Conservation (phyloP, 2,797 vertebrate species). For the Bradypus variegatus region DNA sequence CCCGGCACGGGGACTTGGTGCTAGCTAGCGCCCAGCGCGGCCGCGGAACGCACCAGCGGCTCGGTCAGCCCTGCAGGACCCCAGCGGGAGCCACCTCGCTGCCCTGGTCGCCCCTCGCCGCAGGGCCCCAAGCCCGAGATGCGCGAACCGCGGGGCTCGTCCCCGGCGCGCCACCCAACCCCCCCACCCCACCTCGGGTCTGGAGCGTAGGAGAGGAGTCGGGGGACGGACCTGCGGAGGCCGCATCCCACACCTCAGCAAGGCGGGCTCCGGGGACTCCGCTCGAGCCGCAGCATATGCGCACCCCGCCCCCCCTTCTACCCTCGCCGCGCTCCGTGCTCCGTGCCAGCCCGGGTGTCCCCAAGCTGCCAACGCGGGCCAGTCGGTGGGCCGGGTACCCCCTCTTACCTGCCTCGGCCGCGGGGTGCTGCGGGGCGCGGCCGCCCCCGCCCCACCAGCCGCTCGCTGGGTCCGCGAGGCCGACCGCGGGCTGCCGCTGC, state of each 20-base stretch:
- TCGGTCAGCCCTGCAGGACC: neutral
- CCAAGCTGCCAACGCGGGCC: neutral
- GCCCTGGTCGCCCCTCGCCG: neutral
- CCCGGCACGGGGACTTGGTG: slow-evolving; percentile 10
- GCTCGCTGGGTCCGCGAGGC: neutral
- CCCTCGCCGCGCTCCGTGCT: neutral
- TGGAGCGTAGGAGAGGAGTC: neutral
- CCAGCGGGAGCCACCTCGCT: neutral
- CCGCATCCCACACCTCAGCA: neutral
- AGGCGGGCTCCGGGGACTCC: neutral
- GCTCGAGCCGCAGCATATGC: neutral
- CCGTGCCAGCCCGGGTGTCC: neutral
- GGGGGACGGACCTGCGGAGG: neutral
- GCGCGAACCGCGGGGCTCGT: too few species aligned
- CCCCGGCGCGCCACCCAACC: neutral
- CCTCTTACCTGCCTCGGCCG: neutral
- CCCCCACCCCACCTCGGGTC: neutral
- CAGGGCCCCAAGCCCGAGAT: neutral
- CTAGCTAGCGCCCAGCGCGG: neutral
- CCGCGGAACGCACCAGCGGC: neutral
- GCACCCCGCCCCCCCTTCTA: neutral
- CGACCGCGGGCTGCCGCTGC: neutral
- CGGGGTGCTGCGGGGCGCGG: too few species aligned
- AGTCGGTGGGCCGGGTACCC: neutral
- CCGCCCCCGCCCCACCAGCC: too few species aligned